phyloP scores from a whole-genome alignment of 1,140 invertebrate genomes.

The Coelopa frigida region DNA sequence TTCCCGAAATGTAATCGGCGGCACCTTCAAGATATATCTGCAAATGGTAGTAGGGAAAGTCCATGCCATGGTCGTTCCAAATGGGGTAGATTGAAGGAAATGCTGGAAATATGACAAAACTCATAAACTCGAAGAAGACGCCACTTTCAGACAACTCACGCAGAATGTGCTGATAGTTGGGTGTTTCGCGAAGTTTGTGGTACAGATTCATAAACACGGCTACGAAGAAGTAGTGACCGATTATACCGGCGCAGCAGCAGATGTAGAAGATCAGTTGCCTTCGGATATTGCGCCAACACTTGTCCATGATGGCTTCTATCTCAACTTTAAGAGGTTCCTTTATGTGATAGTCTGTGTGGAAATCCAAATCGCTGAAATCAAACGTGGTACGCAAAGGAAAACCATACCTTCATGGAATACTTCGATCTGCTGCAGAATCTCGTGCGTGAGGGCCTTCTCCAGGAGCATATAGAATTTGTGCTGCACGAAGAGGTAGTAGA shows the following conservation, averaged over 20 bases:
- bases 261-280: conserved; percentile 29
- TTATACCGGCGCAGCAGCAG: conserved; percentile 18
- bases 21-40: conserved; percentile 23
- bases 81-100: conserved; percentile 26
- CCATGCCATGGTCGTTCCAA: conserved; percentile 28
- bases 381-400: no score
- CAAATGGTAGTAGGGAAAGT: conserved; percentile 31
- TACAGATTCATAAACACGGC: conserved; percentile 22
- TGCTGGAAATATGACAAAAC: conserved; percentile 14
- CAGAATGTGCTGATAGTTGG: conserved; percentile 18
- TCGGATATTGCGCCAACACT: conserved; percentile 24
- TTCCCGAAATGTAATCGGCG: conserved; percentile 28
- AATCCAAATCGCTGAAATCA: background rate
- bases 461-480: conserved; percentile 21
- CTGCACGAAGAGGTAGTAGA: conserved; percentile 27
- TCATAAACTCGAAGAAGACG: background rate
- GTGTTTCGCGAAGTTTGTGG: conserved; percentile 13
- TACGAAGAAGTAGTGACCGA: conserved; percentile 25
- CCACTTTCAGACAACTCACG: conserved; percentile 25
- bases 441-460: conserved; percentile 20
- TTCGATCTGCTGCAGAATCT: conserved; percentile 26
- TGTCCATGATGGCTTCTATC: conserved; percentile 22
- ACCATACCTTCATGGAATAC: conserved; percentile 22
- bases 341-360: conserved; percentile 22
- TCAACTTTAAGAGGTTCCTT: conserved; percentile 12